phyloP scores from a whole-genome alignment of 2,113 vertebrate species.

The Laterallus jamaicensis region DNA sequence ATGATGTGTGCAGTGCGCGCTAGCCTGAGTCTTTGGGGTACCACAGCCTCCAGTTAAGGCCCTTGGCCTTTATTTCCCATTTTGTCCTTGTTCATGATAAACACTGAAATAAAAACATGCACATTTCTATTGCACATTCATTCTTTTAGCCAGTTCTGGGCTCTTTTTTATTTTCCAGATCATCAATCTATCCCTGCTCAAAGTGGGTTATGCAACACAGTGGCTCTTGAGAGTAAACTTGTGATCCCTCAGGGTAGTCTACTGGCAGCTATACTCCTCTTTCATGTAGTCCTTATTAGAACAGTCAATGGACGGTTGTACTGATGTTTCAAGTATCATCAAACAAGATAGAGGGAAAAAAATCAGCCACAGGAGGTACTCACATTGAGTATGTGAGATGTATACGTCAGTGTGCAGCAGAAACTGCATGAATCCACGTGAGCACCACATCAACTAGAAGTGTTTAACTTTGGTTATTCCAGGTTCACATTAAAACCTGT shows the following conservation, averaged over 20 bases:
- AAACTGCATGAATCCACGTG: background rate
- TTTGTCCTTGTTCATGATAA: background rate
- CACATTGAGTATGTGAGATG: background rate
- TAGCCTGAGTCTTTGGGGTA: conserved; percentile 6
- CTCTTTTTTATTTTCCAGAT: background rate
- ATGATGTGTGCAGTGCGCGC: background rate
- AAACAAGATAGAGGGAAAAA: background rate
- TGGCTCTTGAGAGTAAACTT: background rate
- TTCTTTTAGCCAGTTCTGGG: background rate
- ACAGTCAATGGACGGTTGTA: background rate
- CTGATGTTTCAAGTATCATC: background rate
- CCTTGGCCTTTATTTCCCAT: background rate
- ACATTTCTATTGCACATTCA: background rate
- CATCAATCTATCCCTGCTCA: background rate
- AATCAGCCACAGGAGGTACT: background rate
- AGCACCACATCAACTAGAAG: background rate
- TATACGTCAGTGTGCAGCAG: background rate
- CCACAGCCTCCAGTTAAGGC: background rate
- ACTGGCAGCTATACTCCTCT: background rate
- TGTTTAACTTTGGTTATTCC: background rate
- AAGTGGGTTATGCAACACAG: background rate
- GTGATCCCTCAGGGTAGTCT: background rate
- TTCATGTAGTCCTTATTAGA: background rate
- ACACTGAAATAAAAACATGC: background rate
- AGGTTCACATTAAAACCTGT: background rate